Percentiles rank a stretch among this genome's conserved stretches.
Conservation (phyloP, 2,113 vertebrate species). For the Erythrocercus mccallii region DNA sequence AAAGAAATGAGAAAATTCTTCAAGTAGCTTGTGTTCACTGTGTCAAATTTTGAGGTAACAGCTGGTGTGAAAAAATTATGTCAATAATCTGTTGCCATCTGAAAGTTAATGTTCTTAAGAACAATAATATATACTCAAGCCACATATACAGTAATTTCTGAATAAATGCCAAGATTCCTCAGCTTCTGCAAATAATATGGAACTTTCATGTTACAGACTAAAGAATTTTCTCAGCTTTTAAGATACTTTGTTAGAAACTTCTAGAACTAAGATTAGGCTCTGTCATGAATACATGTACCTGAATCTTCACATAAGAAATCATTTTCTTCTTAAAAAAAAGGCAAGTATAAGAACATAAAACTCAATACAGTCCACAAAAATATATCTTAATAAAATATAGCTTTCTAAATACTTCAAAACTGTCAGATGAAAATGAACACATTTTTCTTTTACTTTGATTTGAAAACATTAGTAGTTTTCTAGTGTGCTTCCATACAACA, state of each 20-base stretch:
- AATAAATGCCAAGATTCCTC: neutral
- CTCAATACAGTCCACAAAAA: neutral
- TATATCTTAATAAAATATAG: neutral
- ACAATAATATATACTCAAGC: neutral
- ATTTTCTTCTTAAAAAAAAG: neutral
- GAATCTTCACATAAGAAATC: neutral
- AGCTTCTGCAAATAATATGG: neutral
- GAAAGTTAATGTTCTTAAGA: neutral
- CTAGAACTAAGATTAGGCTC: neutral
- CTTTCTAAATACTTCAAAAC: neutral
- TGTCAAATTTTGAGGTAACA: neutral
- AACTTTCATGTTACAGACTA: neutral
- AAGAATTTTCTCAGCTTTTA: neutral
- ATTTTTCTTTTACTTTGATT: neutral
- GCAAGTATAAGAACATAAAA: neutral
- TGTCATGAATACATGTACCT: fast-evolving
- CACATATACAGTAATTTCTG: neutral
- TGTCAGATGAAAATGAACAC: neutral
- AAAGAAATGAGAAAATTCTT: neutral
- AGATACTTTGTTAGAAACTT: neutral
- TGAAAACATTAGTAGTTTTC: neutral
- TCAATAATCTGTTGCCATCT: neutral
- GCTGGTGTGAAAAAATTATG: neutral
- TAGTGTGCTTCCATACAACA: neutral
- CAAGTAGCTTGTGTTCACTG: neutral